Conservation (phyloP, 1,140 invertebrate genomes). For the Cyclina sinensis region DNA sequence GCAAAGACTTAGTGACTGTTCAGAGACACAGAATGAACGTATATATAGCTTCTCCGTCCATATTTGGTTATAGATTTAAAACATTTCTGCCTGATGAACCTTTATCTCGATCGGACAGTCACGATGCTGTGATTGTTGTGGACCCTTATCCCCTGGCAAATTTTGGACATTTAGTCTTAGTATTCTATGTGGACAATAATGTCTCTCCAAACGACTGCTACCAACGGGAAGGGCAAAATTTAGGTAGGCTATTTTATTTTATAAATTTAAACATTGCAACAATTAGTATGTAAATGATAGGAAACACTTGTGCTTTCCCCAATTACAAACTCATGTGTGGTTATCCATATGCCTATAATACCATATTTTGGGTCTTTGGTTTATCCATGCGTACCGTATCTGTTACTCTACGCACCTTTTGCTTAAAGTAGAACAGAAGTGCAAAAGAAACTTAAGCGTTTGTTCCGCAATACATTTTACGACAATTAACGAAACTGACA, state of each 20-base stretch:
- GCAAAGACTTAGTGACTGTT: constrained; percentile 70
- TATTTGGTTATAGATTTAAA: constrained; percentile 74
- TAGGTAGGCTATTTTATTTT: constrained; percentile 67
- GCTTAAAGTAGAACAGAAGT: too few species aligned
- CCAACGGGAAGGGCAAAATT: constrained; percentile 77
- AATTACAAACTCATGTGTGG: too few species aligned
- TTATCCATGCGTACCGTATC: too few species aligned
- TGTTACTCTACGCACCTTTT: too few species aligned
- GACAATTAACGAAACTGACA: not conserved
- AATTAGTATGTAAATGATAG: too few species aligned
- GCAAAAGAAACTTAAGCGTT: too few species aligned
- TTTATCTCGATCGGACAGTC: constrained; percentile 79
- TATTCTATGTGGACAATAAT: constrained; percentile 87
- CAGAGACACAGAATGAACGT: constrained; percentile 75
- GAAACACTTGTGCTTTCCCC: too few species aligned
- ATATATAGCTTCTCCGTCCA: constrained; percentile 77
- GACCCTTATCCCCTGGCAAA: constrained; percentile 87
- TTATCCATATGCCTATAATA: too few species aligned
- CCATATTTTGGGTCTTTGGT: too few species aligned
- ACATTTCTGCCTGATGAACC: constrained; percentile 87
- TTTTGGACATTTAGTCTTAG: constrained; percentile 88
- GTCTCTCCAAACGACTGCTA: constrained; percentile 79
- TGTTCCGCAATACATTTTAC: too few species aligned
- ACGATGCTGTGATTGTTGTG: constrained; percentile 87
- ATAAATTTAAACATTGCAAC: too few species aligned